Percentiles rank a stretch among this genome's conserved stretches.
These are phyloP conservation scores for Etheostoma perlongum DNA, from an alignment of 2,797 vertebrate species.

Conservation along the genomic window DNA sequence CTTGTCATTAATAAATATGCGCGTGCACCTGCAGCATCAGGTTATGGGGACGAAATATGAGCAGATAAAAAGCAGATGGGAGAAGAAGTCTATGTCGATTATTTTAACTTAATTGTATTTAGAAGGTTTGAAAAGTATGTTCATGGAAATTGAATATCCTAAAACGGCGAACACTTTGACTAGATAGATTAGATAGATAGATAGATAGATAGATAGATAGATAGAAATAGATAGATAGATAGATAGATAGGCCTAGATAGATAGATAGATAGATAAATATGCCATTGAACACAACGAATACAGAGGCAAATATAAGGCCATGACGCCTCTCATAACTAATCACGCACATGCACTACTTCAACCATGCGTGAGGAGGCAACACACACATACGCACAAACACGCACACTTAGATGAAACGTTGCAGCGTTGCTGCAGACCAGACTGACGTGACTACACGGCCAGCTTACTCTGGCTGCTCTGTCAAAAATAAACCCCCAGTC, in stretches of 20 bases:
- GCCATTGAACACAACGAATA: constrained; percentile 11
- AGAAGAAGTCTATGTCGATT: not conserved
- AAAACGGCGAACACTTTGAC: not conserved
- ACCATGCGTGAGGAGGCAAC: constrained; percentile 63
- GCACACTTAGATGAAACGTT: constrained; percentile 66
- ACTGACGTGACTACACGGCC: constrained; percentile 78
- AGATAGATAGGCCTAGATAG: constrained; percentile 35
- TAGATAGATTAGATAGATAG: constrained; percentile 40
- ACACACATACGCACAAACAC: constrained; percentile 27
- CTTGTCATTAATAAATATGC: constrained; percentile 28
- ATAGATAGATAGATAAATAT: constrained; percentile 33
- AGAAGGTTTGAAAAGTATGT: not conserved
- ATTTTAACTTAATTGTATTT: not conserved
- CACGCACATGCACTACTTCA: constrained; percentile 71
- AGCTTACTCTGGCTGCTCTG: constrained; percentile 65
- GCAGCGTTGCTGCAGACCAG: constrained; percentile 76
- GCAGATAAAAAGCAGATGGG: not conserved
- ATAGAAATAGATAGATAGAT: constrained; percentile 28
- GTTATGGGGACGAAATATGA: constrained; percentile 33
- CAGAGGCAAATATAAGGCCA: constrained; percentile 20
- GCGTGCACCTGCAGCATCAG: constrained; percentile 65
- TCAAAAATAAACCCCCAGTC: constrained; percentile 63
- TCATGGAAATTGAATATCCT: too few relatives aligned
- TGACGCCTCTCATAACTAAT: constrained; percentile 71
- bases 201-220: not conserved